A percentile compares a stretch with the other conserved stretches of the same genome.
Evolutionary conservation across 2,113 vertebrate genomes (phyloP).

Genomic region (Argyrosomus japonicus): DNA sequence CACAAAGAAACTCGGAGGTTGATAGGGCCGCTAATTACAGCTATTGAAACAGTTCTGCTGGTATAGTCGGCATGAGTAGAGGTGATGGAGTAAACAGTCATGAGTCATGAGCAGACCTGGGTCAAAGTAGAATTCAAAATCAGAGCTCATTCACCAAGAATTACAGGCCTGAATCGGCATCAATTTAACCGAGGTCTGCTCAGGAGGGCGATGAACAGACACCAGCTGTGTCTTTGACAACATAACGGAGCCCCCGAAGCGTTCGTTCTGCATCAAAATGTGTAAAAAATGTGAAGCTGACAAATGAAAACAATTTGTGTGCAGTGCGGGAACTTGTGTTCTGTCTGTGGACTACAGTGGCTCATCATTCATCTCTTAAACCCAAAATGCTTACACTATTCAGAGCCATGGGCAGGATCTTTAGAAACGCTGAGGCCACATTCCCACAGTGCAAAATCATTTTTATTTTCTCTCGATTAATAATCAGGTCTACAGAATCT

Average conservation of each 20-base stretch:
- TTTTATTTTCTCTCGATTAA: too few relatives aligned
- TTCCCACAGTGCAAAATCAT: too few relatives aligned
- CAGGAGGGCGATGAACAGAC: background rate
- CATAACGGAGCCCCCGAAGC: background rate
- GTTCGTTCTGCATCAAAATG: background rate
- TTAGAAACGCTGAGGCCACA: too few relatives aligned
- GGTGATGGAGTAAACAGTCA: constrained; percentile 3
- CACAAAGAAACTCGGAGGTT: constrained; percentile 5
- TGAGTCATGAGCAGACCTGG: constrained; percentile 13
- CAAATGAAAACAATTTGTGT: background rate
- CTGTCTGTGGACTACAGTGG: too few relatives aligned
- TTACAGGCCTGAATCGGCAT: background rate
- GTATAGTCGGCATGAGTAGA: constrained; percentile 11
- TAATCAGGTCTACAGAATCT: too few relatives aligned
- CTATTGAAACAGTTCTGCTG: constrained; percentile 27
- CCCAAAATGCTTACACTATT: too few relatives aligned
- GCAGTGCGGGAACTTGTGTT: background rate
- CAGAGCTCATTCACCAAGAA: background rate
- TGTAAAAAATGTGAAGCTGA: background rate
- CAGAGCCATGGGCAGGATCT: too few relatives aligned
- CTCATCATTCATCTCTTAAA: too few relatives aligned
- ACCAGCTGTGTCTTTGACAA: background rate
- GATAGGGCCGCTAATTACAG: constrained; percentile 47
- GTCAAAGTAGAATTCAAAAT: background rate
- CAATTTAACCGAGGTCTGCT: background rate